phyloP scores from a whole-genome alignment of 1,140 invertebrate species.

The Anastrepha obliqua region DNA sequence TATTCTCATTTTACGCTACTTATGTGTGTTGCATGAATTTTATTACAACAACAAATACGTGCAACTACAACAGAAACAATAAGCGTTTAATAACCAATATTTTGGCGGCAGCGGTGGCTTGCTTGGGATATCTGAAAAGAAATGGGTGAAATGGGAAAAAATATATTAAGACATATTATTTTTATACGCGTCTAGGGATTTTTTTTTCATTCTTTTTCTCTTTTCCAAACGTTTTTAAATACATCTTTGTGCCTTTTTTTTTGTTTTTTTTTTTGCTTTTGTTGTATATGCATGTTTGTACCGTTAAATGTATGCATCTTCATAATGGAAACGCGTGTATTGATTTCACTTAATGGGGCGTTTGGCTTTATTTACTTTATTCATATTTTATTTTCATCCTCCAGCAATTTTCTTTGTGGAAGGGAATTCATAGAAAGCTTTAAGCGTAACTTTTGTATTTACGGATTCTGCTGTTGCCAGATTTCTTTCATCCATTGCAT shows the following conservation, averaged over 20 bases:
- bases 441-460: not conserved
- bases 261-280: not conserved
- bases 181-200: slow-evolving; percentile 48
- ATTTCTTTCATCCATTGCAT: not conserved
- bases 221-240: not conserved
- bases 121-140: not conserved
- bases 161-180: slow-evolving; percentile 51
- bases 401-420: not conserved
- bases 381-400: not conserved
- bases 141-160: not conserved
- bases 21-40: slow-evolving; percentile 50
- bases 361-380: not conserved
- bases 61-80: slow-evolving; percentile 29
- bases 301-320: too few species aligned
- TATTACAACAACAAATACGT: not conserved
- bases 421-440: not conserved
- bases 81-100: slow-evolving; percentile 39
- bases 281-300: not conserved
- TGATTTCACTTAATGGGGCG: slow-evolving; percentile 7
- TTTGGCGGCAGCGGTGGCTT: not conserved
- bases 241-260: not conserved
- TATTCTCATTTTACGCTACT: slow-evolving; percentile 54
- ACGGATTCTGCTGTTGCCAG: not conserved
- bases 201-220: slow-evolving; percentile 12
- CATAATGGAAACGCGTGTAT: not conserved